Evolutionary conservation across 2,888 invertebrate genomes (phyloP), one percentile per base, ranked within the genome.

Genomic region (Eretmocerus hayati): DNA sequence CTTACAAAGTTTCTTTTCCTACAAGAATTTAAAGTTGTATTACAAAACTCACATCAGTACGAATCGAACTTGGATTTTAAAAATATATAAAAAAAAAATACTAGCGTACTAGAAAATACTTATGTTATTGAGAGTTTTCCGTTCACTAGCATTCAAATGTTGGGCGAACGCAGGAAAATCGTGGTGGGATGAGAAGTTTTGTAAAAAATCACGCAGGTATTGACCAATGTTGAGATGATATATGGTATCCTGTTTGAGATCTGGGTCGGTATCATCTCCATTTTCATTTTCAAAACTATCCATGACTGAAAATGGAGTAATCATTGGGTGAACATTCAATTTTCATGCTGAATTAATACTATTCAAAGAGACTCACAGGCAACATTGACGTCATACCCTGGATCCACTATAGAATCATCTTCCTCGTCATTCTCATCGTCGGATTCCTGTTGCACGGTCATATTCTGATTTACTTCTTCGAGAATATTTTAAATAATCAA

Each of bases 121-220:
- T 35, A 71, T 56, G 53, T 55, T 65, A 30, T 59, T 64, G 35
- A 82, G 66, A 2, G 77, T 72, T 58, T 75, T 73, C 52, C 75
- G 73, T 60, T 85, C 84, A 1, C 70, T 59, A 8, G 72, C 71
- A 56, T 74, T 82, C 26, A 84, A 73, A 64, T 84, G 83, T 46
- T 75, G 76, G 41, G 73, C 72, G 62, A 83, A 84, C 56, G 74
- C 76, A 4, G 70, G 70, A 58, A 81, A 84, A 58, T 78, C 80
- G 49, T 80, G 80, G 62, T 81, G 81, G 36, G 75, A 78, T 5
- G 81, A 78, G 47, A 85, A 78, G 22, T 79, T 78, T 50, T 75
- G 74, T 6, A 85, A 60, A 60, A 83, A 84, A 58, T 83, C 81
- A 2, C 78, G 77, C 37, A 85, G 66, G 64, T 81, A 82, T 32